Base-by-base conservation (phyloP, 1,140 invertebrate species). In the Plutomurus gul region DNA sequence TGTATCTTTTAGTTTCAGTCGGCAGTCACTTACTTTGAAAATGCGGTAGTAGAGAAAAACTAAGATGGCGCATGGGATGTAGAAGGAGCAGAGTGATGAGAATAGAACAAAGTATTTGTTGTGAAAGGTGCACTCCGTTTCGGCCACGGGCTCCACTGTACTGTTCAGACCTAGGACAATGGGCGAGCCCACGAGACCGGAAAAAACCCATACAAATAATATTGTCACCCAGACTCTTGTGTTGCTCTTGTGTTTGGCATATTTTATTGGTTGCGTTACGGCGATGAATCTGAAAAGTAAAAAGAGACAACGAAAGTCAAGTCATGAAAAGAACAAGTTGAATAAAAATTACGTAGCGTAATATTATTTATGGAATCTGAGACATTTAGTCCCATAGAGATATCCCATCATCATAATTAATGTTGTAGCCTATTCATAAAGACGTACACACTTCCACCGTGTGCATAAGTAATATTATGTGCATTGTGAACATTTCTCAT, bases 51-150 rank as follows among this genome's bases (percentile, higher is more conserved):
- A 99, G 33, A 99, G 92, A 87, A 96, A 96, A 85, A 99, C 94
- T 96, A 99, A 99, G 85, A 98, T 96, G 84, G 98, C 92, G 87
- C 97, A 99, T 5, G 98, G 98, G 85, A 99, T 98, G 87, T 99
- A 99, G 91, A 99, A 99, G 82, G 97, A 99, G 74, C 94, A 95
- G 84, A 99, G 90, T 49, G 97, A 99, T 11, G 96, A 99, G 87
- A 96, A 97, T 82, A 99, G 94, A 85, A 99, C 95, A 87, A 99
- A 99, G 88, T 99, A 94, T 60, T 94, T 93, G 88, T 99, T 99
- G 89, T 98, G 98, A 89, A 99, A 99, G 75, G 95, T 89, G 88
- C 97, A 99, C 85, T 93, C 91, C 56, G 84, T 91, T 88, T 74
- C 93, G 88, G 46, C 40, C 0, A 25, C 72, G 13, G 18, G 20